A percentile compares a stretch with the other conserved stretches of the same genome.
Conservation (phyloP, 2,888 invertebrate species). For the Drosophila pegasa region DNA sequence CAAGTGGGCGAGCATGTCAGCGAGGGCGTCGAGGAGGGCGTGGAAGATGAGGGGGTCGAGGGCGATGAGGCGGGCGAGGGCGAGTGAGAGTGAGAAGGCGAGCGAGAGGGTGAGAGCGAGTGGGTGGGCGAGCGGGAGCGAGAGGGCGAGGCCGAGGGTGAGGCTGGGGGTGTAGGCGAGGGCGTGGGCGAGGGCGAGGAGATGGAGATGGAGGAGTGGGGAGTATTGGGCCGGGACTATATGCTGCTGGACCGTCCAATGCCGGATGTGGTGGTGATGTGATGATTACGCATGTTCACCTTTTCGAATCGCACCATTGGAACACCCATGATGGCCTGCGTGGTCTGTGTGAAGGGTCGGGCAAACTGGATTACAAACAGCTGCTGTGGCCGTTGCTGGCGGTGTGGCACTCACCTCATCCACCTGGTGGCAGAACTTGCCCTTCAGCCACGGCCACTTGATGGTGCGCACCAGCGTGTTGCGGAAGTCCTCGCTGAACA, state of each 20-base stretch:
- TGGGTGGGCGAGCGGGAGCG: not conserved
- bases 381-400: slow-evolving; percentile 50
- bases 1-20: not conserved
- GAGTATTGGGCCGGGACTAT: slow-evolving; percentile 50
- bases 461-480: slow-evolving; percentile 89
- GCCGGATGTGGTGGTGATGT: slow-evolving; percentile 84
- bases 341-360: slow-evolving; percentile 56
- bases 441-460: slow-evolving; percentile 86
- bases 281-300: slow-evolving; percentile 64
- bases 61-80: not conserved
- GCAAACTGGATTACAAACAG: slow-evolving; percentile 42
- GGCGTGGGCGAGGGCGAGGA: not conserved
- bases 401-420: slow-evolving; percentile 81
- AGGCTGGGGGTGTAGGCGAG: not conserved
- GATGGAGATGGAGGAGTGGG: not conserved
- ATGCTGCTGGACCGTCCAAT: slow-evolving; percentile 84
- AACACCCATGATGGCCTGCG: slow-evolving; percentile 28
- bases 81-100: not conserved
- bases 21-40: not conserved
- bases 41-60: not conserved
- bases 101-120: not conserved
- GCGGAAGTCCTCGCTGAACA: slow-evolving; percentile 91
- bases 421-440: slow-evolving; percentile 78
- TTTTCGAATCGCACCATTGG: slow-evolving; percentile 67
- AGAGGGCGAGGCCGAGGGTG: not conserved